Percentiles rank a stretch among this genome's conserved stretches.
These are phyloP conservation scores for Ctenopoma multispine DNA, from an alignment of 2,797 vertebrate species.

Conservation along the genomic window DNA sequence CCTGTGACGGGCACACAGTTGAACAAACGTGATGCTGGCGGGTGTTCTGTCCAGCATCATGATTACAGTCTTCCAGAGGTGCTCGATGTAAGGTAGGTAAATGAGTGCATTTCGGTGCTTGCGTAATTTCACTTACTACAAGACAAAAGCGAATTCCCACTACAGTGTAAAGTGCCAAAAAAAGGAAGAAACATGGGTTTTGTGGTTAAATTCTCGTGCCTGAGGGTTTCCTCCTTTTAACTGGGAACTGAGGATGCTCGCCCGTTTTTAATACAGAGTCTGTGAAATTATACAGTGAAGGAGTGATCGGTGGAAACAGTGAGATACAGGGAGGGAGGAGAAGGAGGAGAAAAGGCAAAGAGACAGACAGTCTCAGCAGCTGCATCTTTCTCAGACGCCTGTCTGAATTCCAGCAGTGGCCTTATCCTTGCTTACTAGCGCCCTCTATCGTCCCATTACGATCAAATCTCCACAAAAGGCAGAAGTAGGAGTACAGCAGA, in stretches of 20 bases:
- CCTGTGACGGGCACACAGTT: slow-evolving; percentile 26
- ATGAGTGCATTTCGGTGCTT: slow-evolving; percentile 6
- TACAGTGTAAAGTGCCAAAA: not conserved
- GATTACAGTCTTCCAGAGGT: not conserved
- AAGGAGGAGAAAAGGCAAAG: slow-evolving; percentile 1
- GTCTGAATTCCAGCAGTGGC: slow-evolving; percentile 75
- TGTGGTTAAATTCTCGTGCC: not conserved
- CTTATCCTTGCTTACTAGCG: slow-evolving; percentile 80
- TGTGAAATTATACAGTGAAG: slow-evolving; percentile 49
- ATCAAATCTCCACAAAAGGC: slow-evolving; percentile 1
- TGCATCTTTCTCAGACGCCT: slow-evolving; percentile 67
- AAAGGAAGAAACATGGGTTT: not conserved
- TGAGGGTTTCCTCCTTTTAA: slow-evolving; percentile 4
- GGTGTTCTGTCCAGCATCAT: not conserved
- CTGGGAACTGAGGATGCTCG: slow-evolving; percentile 6
- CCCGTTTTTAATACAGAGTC: slow-evolving; percentile 10
- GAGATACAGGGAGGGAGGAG: slow-evolving; percentile 1
- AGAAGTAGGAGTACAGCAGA: slow-evolving; percentile 3
- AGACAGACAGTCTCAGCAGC: slow-evolving; percentile 63
- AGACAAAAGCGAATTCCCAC: not conserved
- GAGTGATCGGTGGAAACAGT: slow-evolving; percentile 39
- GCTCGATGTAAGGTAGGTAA: not conserved
- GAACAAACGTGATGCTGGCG: slow-evolving; percentile 14
- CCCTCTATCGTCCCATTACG: slow-evolving; percentile 82
- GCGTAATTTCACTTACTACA: not conserved